Conservation (phyloP, 2,888 invertebrate species). For the Hirtodrosophila trivittata region DNA sequence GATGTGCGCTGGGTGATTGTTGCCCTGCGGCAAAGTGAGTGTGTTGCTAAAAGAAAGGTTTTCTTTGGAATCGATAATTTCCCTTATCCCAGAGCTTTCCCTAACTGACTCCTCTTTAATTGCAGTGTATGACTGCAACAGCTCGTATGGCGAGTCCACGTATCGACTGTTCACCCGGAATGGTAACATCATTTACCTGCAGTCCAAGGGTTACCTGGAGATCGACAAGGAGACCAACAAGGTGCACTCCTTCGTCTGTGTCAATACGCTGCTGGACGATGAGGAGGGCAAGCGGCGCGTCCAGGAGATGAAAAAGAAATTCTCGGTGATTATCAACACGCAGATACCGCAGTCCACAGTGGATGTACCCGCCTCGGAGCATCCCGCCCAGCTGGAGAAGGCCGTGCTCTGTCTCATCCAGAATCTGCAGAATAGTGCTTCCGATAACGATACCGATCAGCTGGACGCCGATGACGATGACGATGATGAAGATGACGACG, state of each 20-base stretch:
- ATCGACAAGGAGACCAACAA: slow-evolving; percentile 90
- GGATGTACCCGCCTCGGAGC: slow-evolving; percentile 86
- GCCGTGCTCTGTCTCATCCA: slow-evolving; percentile 89
- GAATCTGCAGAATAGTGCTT: slow-evolving; percentile 81
- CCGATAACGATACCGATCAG: slow-evolving; percentile 61
- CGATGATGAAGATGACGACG: slow-evolving; percentile 29
- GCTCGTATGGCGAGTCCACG: slow-evolving; percentile 93
- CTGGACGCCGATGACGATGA: slow-evolving; percentile 40
- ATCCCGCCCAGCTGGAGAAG: slow-evolving; percentile 88
- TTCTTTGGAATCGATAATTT: too few relatives aligned
- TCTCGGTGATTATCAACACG: slow-evolving; percentile 88
- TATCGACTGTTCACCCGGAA: slow-evolving; percentile 92
- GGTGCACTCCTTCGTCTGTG: slow-evolving; percentile 93
- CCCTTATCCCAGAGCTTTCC: too few relatives aligned
- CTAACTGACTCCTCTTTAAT: slow-evolving; percentile 4
- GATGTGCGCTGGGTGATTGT: slow-evolving; percentile 95
- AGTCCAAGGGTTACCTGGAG: slow-evolving; percentile 93
- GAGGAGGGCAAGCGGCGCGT: slow-evolving; percentile 90
- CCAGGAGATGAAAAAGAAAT: slow-evolving; percentile 91
- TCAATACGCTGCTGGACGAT: slow-evolving; percentile 90
- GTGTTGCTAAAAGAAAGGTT: too few relatives aligned
- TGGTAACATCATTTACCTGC: slow-evolving; percentile 93
- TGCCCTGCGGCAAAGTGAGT: slow-evolving; percentile 92
- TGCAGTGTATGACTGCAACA: slow-evolving; percentile 92
- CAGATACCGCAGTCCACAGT: slow-evolving; percentile 82